Conservation (phyloP, 2,113 vertebrate species). For the Notiomystis cincta region DNA sequence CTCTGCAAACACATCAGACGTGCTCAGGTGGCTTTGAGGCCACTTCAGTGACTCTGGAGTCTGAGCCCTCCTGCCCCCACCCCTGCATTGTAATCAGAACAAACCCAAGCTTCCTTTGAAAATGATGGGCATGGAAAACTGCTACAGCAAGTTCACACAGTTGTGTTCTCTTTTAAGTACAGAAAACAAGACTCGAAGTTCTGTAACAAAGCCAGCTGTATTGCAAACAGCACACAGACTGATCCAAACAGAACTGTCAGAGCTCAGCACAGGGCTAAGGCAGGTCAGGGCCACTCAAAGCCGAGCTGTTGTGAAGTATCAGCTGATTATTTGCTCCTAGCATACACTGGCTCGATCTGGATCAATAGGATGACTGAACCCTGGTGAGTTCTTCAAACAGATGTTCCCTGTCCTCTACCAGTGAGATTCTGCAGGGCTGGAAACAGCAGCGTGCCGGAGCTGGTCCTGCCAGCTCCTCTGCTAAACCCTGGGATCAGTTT, state of each 20-base stretch:
- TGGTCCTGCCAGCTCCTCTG: not conserved
- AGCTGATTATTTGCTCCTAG: not conserved
- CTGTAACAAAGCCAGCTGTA: not conserved
- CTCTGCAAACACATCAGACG: slow-evolving; percentile 66
- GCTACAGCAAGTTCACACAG: not conserved
- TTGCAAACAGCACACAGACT: not conserved
- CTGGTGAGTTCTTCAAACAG: not conserved
- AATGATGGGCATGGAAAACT: not conserved
- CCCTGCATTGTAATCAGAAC: not conserved
- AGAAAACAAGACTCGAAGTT: not conserved
- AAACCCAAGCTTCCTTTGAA: not conserved
- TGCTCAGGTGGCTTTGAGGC: not conserved
- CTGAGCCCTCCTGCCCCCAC: not conserved
- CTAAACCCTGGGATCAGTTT: not conserved
- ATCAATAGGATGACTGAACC: not conserved
- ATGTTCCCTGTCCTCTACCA: not conserved
- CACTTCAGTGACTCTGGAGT: not conserved
- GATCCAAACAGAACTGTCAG: not conserved
- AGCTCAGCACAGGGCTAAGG: not conserved
- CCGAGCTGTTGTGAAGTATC: not conserved
- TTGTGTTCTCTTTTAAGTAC: not conserved
- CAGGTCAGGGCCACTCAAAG: not conserved
- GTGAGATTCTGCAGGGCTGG: not conserved
- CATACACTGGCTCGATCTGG: not conserved
- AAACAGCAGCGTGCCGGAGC: not conserved